Conservation (phyloP, 2,888 invertebrate species). For the Sialis fuliginosa region DNA sequence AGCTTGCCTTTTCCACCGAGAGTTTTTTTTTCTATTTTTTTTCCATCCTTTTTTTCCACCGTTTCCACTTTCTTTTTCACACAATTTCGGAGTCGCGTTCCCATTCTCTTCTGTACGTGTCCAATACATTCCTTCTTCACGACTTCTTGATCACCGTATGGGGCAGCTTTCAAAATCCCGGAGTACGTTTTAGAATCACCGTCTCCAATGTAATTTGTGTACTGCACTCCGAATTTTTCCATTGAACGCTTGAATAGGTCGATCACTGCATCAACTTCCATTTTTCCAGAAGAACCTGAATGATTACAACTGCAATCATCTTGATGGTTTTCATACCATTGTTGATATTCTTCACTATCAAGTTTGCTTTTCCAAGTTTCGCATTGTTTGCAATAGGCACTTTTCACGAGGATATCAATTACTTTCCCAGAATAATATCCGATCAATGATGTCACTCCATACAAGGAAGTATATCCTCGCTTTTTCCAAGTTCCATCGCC, state of each 20-base stretch:
- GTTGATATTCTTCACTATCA: slow-evolving; percentile 9
- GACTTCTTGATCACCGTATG: too few species aligned
- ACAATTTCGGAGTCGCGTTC: too few species aligned
- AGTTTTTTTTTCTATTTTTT: too few species aligned
- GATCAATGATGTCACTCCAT: neutral
- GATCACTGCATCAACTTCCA: neutral
- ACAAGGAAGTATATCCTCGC: neutral
- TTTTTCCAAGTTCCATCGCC: slow-evolving; percentile 3
- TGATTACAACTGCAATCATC: slow-evolving; percentile 8
- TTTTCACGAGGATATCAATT: slow-evolving; percentile 7
- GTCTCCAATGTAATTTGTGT: too few species aligned
- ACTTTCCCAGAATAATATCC: neutral
- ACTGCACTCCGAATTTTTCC: slow-evolving; percentile 1
- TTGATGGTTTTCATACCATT: slow-evolving; percentile 10
- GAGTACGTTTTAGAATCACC: too few species aligned
- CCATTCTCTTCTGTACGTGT: too few species aligned
- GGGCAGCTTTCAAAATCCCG: too few species aligned
- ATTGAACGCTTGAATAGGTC: neutral
- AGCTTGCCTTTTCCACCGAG: too few species aligned
- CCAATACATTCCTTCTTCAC: too few species aligned
- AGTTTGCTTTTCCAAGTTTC: slow-evolving; percentile 9
- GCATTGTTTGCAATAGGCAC: slow-evolving; percentile 9
- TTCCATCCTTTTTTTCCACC: too few species aligned
- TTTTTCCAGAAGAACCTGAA: neutral
- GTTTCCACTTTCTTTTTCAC: too few species aligned